A percentile compares a stretch with the other conserved stretches of the same genome.
Conservation (phyloP, 2,113 vertebrate species). For the Pyxicephalus adspersus region DNA sequence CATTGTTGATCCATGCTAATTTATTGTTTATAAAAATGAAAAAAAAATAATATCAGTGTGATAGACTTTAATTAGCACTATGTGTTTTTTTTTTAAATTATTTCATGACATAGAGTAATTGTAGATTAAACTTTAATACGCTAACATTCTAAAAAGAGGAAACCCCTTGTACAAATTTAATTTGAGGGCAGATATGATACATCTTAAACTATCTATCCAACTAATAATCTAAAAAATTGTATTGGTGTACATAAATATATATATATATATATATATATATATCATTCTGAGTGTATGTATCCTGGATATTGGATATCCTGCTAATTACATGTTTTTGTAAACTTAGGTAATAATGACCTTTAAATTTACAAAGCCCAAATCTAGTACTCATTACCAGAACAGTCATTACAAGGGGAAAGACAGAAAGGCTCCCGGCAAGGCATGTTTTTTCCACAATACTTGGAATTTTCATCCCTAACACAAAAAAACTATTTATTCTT, state of each 20-base stretch:
- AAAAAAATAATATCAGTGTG: background rate
- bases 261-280: too few species aligned
- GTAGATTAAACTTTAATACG: too few species aligned
- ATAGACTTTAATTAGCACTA: background rate
- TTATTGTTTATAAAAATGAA: background rate
- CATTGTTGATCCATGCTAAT: background rate
- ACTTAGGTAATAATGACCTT: conserved; percentile 9
- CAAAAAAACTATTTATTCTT: background rate
- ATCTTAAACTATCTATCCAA: too few species aligned
- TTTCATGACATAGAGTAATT: too few species aligned
- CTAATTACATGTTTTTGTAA: conserved; percentile 22
- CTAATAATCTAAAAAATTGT: too few species aligned
- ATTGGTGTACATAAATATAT: too few species aligned
- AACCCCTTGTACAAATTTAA: too few species aligned
- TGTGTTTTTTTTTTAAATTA: too few species aligned
- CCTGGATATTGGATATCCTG: conserved; percentile 11
- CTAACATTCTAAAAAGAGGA: too few species aligned
- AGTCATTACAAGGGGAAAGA: background rate
- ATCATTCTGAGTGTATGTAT: background rate
- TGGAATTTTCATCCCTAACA: background rate
- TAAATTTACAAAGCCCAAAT: conserved; percentile 13
- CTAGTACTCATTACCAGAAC: background rate
- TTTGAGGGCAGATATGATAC: too few species aligned
- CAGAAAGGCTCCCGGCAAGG: background rate
- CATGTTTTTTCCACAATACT: conserved; percentile 2